These are phyloP conservation scores for Meiosimyza platycephala DNA, from an alignment of 2,888 invertebrate species.

Conservation along the genomic window DNA sequence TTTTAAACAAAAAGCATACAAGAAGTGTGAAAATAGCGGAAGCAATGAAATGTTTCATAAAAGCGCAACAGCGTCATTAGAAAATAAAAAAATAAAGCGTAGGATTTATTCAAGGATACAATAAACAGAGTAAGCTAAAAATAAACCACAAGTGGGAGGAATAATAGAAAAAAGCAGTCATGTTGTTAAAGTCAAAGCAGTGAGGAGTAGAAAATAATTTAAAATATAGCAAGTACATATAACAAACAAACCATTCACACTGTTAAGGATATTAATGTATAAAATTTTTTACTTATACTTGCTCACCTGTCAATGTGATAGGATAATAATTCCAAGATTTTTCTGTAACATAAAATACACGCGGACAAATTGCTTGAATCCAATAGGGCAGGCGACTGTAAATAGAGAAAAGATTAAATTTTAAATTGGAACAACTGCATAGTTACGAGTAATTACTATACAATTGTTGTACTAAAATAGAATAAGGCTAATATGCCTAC, in stretches of 20 bases:
- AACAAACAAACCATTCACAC: no score
- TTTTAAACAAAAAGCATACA: no score
- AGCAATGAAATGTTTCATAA: background rate
- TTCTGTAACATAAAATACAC: conserved; percentile 92
- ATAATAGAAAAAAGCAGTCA: background rate
- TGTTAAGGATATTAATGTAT: conserved; percentile 18
- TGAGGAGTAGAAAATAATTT: no score
- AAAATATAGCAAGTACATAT: no score
- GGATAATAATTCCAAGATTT: conserved; percentile 97
- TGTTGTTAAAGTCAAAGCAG: no score
- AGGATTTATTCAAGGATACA: conserved; percentile 23
- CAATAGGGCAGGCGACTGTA: conserved; percentile 89
- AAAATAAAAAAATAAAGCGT: background rate
- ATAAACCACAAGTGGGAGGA: conserved; percentile 4
- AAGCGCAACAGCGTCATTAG: conserved; percentile 9
- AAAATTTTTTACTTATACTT: conserved; percentile 21
- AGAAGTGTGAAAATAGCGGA: no score
- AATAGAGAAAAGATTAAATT: conserved; percentile 56
- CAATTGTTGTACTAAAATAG: background rate
- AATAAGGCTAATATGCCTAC: no score
- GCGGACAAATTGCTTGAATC: conserved; percentile 88
- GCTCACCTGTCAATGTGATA: conserved; percentile 83
- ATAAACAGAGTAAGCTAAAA: background rate
- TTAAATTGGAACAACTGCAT: no score
- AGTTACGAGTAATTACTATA: no score